Evolutionary conservation across 2,797 vertebrate genomes (phyloP).

Genomic region (Nasua narica): DNA sequence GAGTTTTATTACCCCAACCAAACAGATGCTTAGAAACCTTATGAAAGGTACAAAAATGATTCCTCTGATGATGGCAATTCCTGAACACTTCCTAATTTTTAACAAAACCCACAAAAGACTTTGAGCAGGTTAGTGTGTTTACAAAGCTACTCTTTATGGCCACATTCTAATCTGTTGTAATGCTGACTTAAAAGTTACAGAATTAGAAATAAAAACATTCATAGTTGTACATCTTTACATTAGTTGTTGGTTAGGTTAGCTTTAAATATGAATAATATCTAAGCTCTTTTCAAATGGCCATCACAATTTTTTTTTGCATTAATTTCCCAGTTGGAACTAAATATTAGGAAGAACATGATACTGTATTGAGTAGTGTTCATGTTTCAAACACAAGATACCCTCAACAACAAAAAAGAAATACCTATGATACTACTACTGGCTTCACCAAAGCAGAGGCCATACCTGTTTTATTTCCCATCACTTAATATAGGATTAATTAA

Average conservation of each 20-base stretch:
- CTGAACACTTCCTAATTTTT: slow-evolving; percentile 44
- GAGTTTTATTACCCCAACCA: slow-evolving; percentile 27
- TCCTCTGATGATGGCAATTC: slow-evolving; percentile 1
- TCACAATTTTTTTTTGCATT: neutral
- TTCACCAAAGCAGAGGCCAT: neutral
- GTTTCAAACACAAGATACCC: neutral
- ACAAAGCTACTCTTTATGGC: neutral
- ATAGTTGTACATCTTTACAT: neutral
- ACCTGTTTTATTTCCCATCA: neutral
- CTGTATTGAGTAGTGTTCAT: neutral
- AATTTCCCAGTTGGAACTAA: neutral
- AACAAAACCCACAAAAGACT: neutral
- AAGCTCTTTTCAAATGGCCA: neutral
- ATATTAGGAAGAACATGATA: neutral
- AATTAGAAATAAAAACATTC: slow-evolving; percentile 17
- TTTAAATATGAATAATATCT: slow-evolving; percentile 19
- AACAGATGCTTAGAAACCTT: slow-evolving; percentile 44
- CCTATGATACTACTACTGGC: neutral
- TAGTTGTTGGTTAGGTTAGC: neutral
- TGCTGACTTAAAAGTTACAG: neutral
- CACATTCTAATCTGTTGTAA: neutral
- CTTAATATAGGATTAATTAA: neutral
- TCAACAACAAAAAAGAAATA: neutral
- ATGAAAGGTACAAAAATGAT: neutral
- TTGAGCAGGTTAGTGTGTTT: neutral